Conservation (phyloP, 2,888 invertebrate genomes). For the Pedicia rivosa region DNA sequence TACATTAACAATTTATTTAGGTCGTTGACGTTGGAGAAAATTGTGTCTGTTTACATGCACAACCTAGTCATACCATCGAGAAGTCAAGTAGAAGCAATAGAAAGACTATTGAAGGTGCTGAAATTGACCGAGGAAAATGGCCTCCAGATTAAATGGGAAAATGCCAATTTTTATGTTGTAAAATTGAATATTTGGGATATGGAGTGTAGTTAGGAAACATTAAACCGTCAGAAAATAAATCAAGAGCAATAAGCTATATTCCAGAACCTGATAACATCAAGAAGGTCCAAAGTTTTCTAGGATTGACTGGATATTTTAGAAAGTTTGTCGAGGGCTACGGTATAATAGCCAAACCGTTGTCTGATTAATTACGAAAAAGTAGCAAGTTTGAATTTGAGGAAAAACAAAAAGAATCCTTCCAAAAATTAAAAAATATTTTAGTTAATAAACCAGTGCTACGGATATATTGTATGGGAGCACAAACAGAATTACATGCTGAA, state of each 20-base stretch:
- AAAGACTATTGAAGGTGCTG: constrained; percentile 3
- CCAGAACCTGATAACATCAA: constrained; percentile 7
- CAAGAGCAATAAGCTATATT: constrained; percentile 3
- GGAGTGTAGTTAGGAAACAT: background rate
- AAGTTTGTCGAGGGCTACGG: constrained; percentile 9
- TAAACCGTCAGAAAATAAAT: constrained; percentile 5
- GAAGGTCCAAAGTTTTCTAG: constrained; percentile 6
- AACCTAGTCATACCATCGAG: background rate
- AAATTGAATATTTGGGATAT: constrained; percentile 7
- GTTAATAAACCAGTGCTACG: too few species aligned
- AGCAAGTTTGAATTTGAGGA: too few species aligned
- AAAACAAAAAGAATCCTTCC: too few species aligned
- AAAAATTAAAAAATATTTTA: too few species aligned
- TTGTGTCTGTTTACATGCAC: too few species aligned
- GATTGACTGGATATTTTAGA: constrained; percentile 11
- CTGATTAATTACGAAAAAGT: constrained; percentile 5
- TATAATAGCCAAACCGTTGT: constrained; percentile 8
- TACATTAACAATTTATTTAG: too few species aligned
- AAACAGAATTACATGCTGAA: too few species aligned
- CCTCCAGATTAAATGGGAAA: constrained; percentile 7
- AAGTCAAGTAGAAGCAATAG: constrained; percentile 3
- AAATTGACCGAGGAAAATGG: background rate
- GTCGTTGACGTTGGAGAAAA: too few species aligned
- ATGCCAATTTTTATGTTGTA: constrained; percentile 5
- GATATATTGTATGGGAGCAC: too few species aligned